Percentiles rank a stretch among this genome's conserved stretches.
Conservation (phyloP, 2,113 vertebrate species). For the Oenanthe oenanthe region DNA sequence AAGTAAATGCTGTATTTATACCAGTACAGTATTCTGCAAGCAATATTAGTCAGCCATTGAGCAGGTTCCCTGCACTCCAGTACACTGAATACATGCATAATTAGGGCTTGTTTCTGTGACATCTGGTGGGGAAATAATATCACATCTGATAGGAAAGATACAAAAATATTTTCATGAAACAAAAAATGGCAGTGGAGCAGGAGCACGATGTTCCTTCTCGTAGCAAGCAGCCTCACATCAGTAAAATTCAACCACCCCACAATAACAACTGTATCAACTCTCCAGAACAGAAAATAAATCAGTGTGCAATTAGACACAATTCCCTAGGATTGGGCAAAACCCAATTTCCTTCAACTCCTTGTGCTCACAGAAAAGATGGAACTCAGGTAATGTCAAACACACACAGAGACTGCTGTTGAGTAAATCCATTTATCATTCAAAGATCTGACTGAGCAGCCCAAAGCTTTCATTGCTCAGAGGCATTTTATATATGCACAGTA, state of each 20-base stretch:
- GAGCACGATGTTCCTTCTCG: neutral
- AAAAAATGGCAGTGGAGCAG: neutral
- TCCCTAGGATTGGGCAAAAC: neutral
- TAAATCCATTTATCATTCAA: slow-evolving; percentile 38
- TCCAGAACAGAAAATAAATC: slow-evolving; percentile 20
- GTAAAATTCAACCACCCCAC: neutral
- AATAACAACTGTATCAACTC: neutral
- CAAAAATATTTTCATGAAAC: slow-evolving; percentile 31
- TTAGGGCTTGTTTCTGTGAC: slow-evolving; percentile 23
- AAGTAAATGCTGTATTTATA: slow-evolving; percentile 22
- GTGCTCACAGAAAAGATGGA: slow-evolving; percentile 3
- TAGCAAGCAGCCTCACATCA: neutral
- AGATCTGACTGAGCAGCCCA: neutral
- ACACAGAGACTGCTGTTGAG: slow-evolving; percentile 12
- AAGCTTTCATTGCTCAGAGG: neutral
- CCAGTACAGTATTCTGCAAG: slow-evolving; percentile 17
- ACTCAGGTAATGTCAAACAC: neutral
- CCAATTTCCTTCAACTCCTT: neutral
- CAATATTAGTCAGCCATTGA: slow-evolving; percentile 38
- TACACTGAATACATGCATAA: neutral
- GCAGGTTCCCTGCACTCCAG: slow-evolving; percentile 18
- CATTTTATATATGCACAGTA: neutral
- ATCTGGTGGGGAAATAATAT: slow-evolving; percentile 29
- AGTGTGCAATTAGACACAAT: slow-evolving; percentile 30
- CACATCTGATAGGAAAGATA: slow-evolving; percentile 13